These are phyloP conservation scores for Helicoverpa armigera DNA, from an alignment of 1,140 invertebrate genomes.

Conservation along the genomic window DNA sequence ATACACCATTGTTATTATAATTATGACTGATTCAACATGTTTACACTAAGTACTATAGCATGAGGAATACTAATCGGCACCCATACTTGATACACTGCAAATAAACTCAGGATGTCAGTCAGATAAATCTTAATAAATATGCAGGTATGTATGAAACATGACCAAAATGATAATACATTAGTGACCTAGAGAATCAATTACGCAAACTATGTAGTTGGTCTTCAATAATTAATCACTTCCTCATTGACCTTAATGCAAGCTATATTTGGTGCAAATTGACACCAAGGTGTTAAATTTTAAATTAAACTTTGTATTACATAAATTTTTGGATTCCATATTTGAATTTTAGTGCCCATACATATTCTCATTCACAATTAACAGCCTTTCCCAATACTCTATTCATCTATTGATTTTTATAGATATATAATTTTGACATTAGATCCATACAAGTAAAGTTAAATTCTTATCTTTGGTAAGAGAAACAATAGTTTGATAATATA, in stretches of 20 bases:
- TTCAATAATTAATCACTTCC: constrained; percentile 60
- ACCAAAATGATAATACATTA: constrained; percentile 56
- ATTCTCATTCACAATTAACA: neutral
- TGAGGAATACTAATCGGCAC: neutral
- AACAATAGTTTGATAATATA: too few relatives aligned
- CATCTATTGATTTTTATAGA: too few relatives aligned
- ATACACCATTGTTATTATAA: constrained; percentile 23
- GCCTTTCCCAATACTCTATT: neutral
- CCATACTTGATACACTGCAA: neutral
- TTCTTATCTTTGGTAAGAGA: too few relatives aligned
- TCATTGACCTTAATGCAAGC: constrained; percentile 43
- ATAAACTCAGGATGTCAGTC: constrained; percentile 2
- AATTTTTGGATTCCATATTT: neutral
- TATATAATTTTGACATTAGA: too few relatives aligned
- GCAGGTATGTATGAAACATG: constrained; percentile 54
- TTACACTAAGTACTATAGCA: constrained; percentile 1
- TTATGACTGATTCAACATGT: neutral
- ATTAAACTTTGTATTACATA: neutral
- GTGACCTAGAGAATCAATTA: constrained; percentile 66
- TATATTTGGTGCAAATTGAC: constrained; percentile 21
- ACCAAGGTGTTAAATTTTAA: constrained; percentile 20
- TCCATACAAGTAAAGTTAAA: too few relatives aligned
- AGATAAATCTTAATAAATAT: constrained; percentile 46
- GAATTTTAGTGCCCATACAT: neutral
- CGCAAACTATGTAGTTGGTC: constrained; percentile 45